These are phyloP conservation scores for Panagrolaimus sp. DNA, from an alignment of 1,140 invertebrate species.

Conservation along the genomic window DNA sequence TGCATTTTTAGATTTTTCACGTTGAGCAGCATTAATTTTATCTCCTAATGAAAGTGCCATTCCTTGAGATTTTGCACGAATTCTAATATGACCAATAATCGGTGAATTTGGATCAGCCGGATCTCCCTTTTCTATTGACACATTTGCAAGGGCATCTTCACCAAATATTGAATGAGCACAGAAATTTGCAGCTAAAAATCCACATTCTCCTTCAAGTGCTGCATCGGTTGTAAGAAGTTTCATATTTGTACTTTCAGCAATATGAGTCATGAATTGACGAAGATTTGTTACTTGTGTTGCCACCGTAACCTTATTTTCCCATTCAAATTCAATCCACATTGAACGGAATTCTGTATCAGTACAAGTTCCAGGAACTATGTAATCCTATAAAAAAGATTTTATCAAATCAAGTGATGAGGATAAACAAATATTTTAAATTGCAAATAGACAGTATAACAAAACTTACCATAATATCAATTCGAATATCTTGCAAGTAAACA, in stretches of 20 bases:
- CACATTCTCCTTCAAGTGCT: conserved; percentile 74
- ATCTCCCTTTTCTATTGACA: conserved; percentile 87
- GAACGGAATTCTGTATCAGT: conserved; percentile 89
- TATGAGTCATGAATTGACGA: conserved; percentile 82
- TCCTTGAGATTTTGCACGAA: conserved; percentile 91
- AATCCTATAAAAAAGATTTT: conserved; percentile 67
- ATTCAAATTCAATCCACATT: conserved; percentile 99
- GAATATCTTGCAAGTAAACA: conserved; percentile 95
- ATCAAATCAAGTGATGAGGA: neutral
- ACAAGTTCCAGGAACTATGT: conserved; percentile 92
- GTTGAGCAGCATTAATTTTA: conserved; percentile 34
- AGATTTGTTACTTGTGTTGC: conserved; percentile 88
- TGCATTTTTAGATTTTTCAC: conserved; percentile 1
- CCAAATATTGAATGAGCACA: conserved; percentile 98
- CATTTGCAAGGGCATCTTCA: conserved; percentile 94
- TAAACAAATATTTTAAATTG: conserved; percentile 23
- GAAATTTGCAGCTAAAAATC: conserved; percentile 98
- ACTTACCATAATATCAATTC: conserved; percentile 88
- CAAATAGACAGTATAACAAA: too few species aligned
- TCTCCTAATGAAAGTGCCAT: conserved; percentile 57
- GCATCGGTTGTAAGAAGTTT: conserved; percentile 85
- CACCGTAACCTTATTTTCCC: conserved; percentile 99
- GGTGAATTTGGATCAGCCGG: conserved; percentile 73
- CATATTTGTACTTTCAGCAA: conserved; percentile 95
- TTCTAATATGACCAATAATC: conserved; percentile 90